Evolutionary conservation across 35 echinoderm and acorn worm species (phyloP).

Genomic region (Ophiothrix spiculata): DNA sequence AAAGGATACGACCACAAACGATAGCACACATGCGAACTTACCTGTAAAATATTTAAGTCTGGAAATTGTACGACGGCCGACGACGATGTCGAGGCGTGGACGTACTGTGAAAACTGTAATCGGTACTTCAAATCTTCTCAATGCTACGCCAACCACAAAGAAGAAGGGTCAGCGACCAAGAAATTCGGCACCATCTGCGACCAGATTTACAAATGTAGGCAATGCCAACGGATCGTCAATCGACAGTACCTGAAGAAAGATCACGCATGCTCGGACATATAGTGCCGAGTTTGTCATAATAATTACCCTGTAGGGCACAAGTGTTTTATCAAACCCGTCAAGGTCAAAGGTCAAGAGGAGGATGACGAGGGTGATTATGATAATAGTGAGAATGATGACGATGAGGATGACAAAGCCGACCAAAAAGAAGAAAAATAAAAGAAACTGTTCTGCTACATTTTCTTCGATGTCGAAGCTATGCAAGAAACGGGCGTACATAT

Average conservation of each 20-base stretch:
- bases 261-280: neutral
- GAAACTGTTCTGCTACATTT: conserved; percentile 33
- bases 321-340: conserved; percentile 14
- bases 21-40: conserved; percentile 16
- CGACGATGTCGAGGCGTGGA: neutral
- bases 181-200: neutral
- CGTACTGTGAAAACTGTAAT: neutral
- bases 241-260: neutral
- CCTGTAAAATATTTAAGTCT: conserved; percentile 8
- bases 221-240: neutral
- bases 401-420: neutral
- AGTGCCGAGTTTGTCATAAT: neutral
- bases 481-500: conserved; percentile 50
- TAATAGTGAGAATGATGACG: no score
- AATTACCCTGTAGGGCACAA: conserved; percentile 15
- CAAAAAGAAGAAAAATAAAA: neutral
- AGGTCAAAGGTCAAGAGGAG: neutral
- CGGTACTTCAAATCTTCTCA: neutral
- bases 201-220: neutral
- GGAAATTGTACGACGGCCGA: neutral
- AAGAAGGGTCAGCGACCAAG: neutral
- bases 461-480: conserved; percentile 72
- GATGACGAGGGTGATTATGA: no score
- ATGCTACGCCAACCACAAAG: conserved; percentile 33
- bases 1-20: neutral